Evolutionary conservation across 2,113 vertebrate genomes (phyloP).

Genomic region (Microcebus ravelobensis): DNA sequence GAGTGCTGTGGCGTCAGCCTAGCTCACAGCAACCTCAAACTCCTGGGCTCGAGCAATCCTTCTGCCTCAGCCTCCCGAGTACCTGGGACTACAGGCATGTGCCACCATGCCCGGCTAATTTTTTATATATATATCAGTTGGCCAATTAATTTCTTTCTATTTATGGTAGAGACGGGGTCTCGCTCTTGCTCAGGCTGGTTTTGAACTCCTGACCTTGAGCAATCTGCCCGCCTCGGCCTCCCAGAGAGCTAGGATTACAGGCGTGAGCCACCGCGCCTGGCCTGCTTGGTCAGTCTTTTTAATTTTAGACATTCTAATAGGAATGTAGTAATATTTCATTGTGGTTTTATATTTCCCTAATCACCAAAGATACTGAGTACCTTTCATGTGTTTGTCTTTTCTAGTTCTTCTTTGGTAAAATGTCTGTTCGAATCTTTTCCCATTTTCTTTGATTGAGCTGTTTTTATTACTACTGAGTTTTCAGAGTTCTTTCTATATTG

Average conservation of each 20-base stretch:
- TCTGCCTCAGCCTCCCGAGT: neutral
- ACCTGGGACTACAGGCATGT: neutral
- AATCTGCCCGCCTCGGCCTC: neutral
- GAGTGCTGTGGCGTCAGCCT: too few species aligned
- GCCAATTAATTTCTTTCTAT: too few species aligned
- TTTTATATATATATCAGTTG: too few species aligned
- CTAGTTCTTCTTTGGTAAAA: neutral
- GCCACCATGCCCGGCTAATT: too few species aligned
- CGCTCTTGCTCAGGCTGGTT: too few species aligned
- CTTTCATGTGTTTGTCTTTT: neutral
- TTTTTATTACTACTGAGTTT: neutral
- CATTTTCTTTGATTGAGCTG: neutral
- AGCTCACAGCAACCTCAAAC: too few species aligned
- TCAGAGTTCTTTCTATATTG: slow-evolving; percentile 16
- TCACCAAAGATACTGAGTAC: neutral
- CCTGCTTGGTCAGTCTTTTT: neutral
- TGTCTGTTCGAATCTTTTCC: neutral
- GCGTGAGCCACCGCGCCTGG: neutral
- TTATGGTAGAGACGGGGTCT: too few species aligned
- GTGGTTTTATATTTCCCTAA: neutral
- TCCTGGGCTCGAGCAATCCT: neutral
- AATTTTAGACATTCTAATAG: neutral
- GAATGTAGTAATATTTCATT: neutral
- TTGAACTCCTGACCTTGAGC: neutral
- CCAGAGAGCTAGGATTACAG: neutral